Percentiles rank a stretch among this genome's conserved stretches.
Evolutionary conservation across 1,140 invertebrate species (phyloP).

Genomic region (Pseudoatta argentina): DNA sequence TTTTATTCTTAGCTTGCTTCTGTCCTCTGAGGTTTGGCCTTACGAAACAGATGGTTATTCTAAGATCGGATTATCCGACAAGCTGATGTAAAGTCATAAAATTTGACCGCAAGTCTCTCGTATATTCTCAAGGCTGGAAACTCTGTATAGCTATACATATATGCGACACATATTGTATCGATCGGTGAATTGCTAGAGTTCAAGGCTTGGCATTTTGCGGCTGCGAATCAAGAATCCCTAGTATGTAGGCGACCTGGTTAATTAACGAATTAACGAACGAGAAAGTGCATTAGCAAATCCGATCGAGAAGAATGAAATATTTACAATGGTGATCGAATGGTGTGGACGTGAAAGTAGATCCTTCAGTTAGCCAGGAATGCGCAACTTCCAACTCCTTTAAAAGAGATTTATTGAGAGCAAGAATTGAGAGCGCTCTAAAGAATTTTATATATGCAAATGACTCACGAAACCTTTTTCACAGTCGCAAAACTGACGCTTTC

Average conservation of each 20-base stretch:
- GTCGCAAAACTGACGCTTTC: slow-evolving; percentile 1
- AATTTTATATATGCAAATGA: slow-evolving; percentile 18
- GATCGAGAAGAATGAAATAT: slow-evolving; percentile 3
- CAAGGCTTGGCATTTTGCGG: slow-evolving; percentile 45
- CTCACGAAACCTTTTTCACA: slow-evolving; percentile 23
- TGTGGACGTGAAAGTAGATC: not conserved
- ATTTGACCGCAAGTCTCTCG: slow-evolving; percentile 43
- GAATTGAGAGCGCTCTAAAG: not conserved
- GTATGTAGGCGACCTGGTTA: not conserved
- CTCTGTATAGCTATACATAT: not conserved
- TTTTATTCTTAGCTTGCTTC: not conserved
- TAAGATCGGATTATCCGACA: slow-evolving; percentile 26
- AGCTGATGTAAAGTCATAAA: slow-evolving; percentile 41
- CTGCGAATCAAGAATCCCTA: slow-evolving; percentile 27
- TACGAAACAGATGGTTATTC: slow-evolving; percentile 14
- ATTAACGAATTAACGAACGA: slow-evolving; percentile 32
- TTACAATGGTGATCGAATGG: not conserved
- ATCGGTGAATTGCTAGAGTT: slow-evolving; percentile 51
- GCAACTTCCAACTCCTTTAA: slow-evolving; percentile 1
- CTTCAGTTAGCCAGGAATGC: not conserved
- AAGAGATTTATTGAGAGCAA: not conserved
- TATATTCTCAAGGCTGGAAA: slow-evolving; percentile 4
- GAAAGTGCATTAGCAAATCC: not conserved
- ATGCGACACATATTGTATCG: slow-evolving; percentile 47
- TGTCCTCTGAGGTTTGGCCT: not conserved